A percentile compares a stretch with the other conserved stretches of the same genome.
phyloP scores from a whole-genome alignment of 1,140 invertebrate genomes.

The Panonychus citri region DNA sequence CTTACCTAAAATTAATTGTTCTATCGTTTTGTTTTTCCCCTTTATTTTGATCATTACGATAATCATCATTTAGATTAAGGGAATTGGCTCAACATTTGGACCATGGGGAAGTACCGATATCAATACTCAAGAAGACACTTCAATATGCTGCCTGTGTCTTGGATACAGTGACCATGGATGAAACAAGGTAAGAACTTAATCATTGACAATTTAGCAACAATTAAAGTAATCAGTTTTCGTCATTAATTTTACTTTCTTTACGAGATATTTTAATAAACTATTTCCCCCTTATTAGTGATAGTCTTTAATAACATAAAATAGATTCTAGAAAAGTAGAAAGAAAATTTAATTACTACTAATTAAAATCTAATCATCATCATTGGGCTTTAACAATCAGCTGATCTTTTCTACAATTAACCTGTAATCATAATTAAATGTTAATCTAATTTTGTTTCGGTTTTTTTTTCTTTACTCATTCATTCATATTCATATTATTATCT shows the following conservation, averaged over 20 bases:
- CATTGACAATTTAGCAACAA: not conserved
- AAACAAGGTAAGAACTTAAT: constrained; percentile 49
- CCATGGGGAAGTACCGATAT: constrained; percentile 49
- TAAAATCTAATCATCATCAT: no score
- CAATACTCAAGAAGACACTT: constrained; percentile 57
- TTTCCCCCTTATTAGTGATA: not conserved
- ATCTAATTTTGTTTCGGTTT: no score
- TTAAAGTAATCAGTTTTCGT: not conserved
- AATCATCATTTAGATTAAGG: constrained; percentile 41
- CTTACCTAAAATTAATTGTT: no score
- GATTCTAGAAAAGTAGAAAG: no score
- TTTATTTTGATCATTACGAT: no score
- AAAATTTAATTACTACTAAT: no score
- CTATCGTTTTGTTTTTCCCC: no score
- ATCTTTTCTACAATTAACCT: no score
- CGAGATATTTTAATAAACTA: not conserved
- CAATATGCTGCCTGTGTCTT: constrained; percentile 62
- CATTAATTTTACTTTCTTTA: not conserved
- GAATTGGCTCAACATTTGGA: constrained; percentile 54
- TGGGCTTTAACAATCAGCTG: no score
- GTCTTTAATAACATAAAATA: not conserved
- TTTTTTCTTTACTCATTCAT: no score
- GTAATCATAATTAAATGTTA: no score
- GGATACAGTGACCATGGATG: constrained; percentile 64
- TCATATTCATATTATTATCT: no score